These are phyloP conservation scores for Arge pagana DNA, from an alignment of 2,888 invertebrate genomes.

Conservation along the genomic window DNA sequence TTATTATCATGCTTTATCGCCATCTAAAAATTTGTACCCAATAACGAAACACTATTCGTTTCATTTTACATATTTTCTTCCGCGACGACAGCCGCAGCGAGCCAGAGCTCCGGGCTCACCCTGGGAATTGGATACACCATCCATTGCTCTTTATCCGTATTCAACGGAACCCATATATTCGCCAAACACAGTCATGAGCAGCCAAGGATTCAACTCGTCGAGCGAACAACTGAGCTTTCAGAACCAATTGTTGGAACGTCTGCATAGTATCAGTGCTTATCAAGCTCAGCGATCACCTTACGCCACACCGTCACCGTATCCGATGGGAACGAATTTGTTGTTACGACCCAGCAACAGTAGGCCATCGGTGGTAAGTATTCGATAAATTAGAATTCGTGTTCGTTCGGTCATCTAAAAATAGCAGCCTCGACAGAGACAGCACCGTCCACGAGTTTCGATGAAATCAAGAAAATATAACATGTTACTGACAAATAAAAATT, in stretches of 20 bases:
- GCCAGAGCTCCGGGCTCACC: slow-evolving; percentile 49
- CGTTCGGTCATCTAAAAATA: background rate
- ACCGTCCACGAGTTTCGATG: background rate
- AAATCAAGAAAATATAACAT: background rate
- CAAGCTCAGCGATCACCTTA: slow-evolving; percentile 50
- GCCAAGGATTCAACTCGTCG: slow-evolving; percentile 38
- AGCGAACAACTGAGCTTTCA: slow-evolving; percentile 57
- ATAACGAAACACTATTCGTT: too few relatives aligned
- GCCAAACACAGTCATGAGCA: slow-evolving; percentile 40
- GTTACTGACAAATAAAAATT: background rate
- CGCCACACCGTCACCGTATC: slow-evolving; percentile 48
- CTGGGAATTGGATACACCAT: slow-evolving; percentile 50
- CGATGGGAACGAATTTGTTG: slow-evolving; percentile 48
- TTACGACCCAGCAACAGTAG: slow-evolving; percentile 45
- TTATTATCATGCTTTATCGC: too few relatives aligned
- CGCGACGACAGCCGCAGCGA: slow-evolving; percentile 33
- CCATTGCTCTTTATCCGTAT: slow-evolving; percentile 47
- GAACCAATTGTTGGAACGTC: slow-evolving; percentile 60
- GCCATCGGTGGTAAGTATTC: slow-evolving; percentile 42
- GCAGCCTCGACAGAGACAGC: background rate
- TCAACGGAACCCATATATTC: slow-evolving; percentile 44
- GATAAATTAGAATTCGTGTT: background rate
- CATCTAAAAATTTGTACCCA: too few relatives aligned
- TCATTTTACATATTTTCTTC: too few relatives aligned
- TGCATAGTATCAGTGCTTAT: slow-evolving; percentile 61